Evolutionary conservation across 2,113 vertebrate genomes (phyloP).

Genomic region (Oncorhynchus mykiss): DNA sequence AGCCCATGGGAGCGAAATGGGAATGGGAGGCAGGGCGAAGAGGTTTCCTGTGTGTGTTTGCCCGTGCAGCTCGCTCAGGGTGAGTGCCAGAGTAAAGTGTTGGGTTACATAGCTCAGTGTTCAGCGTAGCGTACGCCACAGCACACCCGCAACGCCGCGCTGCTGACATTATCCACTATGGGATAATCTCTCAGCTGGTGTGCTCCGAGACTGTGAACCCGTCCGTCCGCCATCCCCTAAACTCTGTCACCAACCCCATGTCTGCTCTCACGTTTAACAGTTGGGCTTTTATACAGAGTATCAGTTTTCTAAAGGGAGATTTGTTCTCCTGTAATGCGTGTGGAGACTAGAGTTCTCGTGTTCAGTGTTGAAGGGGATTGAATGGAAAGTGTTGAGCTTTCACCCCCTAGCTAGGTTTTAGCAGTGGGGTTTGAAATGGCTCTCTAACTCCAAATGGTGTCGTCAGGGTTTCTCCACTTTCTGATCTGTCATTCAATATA

Average conservation of each 20-base stretch:
- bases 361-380: background rate
- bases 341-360: background rate
- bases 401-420: slow-evolving; percentile 28
- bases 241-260: too few species aligned
- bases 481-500: slow-evolving; percentile 62
- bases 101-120: slow-evolving; percentile 52
- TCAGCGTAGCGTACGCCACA: background rate
- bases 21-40: slow-evolving; percentile 1
- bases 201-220: background rate
- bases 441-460: slow-evolving; percentile 64
- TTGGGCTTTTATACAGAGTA: background rate
- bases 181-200: slow-evolving; percentile 7
- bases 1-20: slow-evolving; percentile 25
- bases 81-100: slow-evolving; percentile 63
- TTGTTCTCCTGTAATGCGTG: background rate
- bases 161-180: background rate
- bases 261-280: background rate
- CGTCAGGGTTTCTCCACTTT: slow-evolving; percentile 56
- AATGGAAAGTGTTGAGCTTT: background rate
- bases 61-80: slow-evolving; percentile 50
- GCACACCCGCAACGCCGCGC: slow-evolving; percentile 13
- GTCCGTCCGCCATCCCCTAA: too few species aligned
- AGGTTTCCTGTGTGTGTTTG: slow-evolving; percentile 67
- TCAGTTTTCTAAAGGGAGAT: background rate
- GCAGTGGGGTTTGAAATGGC: slow-evolving; percentile 57